phyloP scores from a whole-genome alignment of 1,140 invertebrate species.

The Caenorhabditis elegans region WBcel235 BX284605.5:9477501-9478000 shows the following conservation, averaged over 20 bases:
- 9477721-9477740: not conserved
- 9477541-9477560: no score
- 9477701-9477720: not conserved
- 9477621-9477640: no score
- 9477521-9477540: no score
- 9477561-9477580: no score
- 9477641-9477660: no score
- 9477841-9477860: not conserved
- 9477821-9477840: not conserved
- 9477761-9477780: not conserved
- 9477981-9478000: not conserved
- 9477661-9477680: no score
- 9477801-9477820: not conserved
- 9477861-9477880: constrained; percentile 15
- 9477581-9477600: no score
- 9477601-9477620: no score
- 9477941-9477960: not conserved
- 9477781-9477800: not conserved
- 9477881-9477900: not conserved
- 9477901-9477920: not conserved
- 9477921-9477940: not conserved
- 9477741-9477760: not conserved
- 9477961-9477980: not conserved
- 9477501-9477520: no score
- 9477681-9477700: no score